phyloP scores from a whole-genome alignment of 2,113 vertebrate species.

The Sylvia atricapilla region DNA sequence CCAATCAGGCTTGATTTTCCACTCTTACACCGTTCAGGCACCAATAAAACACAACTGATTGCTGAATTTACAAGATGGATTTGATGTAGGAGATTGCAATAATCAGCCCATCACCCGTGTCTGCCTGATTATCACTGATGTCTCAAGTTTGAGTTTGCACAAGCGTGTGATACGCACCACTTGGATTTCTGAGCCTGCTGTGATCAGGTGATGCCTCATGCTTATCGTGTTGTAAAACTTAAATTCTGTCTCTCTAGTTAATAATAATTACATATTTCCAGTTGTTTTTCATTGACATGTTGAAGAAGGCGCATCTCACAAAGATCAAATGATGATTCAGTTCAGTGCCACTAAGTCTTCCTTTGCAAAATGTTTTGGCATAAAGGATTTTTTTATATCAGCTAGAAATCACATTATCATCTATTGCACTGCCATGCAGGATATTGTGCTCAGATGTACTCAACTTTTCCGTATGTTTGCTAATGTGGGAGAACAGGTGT shows the following conservation, averaged over 20 bases:
- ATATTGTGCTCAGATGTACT: rapidly evolving
- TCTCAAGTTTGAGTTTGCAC: neutral
- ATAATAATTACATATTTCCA: neutral
- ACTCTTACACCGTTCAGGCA: neutral
- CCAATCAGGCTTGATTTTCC: neutral
- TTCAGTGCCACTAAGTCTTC: neutral
- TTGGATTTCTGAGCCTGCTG: neutral
- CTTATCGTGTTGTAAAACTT: neutral
- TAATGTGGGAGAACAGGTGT: neutral
- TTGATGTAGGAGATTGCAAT: neutral
- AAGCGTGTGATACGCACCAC: rapidly evolving
- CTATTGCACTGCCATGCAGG: neutral
- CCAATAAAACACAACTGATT: neutral
- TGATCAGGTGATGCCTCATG: neutral
- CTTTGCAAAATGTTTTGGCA: neutral
- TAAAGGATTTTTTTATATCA: neutral
- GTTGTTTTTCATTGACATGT: neutral
- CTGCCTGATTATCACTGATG: neutral
- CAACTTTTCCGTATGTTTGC: neutral
- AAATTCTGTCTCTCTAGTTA: neutral
- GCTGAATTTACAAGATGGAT: neutral
- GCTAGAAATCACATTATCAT: neutral
- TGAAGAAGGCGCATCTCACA: neutral
- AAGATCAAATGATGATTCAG: neutral
- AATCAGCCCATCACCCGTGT: neutral